Conservation (phyloP, 2,888 invertebrate genomes). For the Cryptosula pallasiana region DNA sequence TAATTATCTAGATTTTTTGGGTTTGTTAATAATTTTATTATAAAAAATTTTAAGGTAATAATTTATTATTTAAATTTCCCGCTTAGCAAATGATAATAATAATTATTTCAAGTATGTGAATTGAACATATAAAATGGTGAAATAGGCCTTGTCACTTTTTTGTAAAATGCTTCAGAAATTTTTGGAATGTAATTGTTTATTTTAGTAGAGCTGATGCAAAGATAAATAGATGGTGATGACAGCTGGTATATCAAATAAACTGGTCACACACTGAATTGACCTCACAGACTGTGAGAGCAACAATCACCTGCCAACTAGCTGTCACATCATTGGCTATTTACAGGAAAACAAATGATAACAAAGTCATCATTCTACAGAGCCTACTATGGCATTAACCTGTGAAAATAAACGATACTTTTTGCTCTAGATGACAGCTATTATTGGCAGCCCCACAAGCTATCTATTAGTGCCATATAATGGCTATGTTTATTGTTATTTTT, state of each 20-base stretch:
- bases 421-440: neutral
- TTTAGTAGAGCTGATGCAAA: neutral
- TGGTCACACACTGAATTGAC: neutral
- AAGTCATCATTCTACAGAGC: neutral
- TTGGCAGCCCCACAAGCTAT: neutral
- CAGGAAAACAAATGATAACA: neutral
- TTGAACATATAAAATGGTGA: no score
- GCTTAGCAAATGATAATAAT: no score
- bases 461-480: neutral
- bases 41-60: no score
- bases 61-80: no score
- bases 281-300: neutral
- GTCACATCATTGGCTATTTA: neutral
- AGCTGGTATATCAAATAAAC: neutral
- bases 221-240: neutral
- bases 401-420: slow-evolving; percentile 2
- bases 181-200: neutral
- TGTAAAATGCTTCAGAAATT: no score
- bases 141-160: no score
- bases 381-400: neutral
- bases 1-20: no score
- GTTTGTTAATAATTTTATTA: no score
- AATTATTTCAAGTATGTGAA: no score
- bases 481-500: neutral
- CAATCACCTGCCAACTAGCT: neutral